Base-by-base conservation (phyloP, 2,113 vertebrate species). In the Datnioides undecimradiatus region DNA sequence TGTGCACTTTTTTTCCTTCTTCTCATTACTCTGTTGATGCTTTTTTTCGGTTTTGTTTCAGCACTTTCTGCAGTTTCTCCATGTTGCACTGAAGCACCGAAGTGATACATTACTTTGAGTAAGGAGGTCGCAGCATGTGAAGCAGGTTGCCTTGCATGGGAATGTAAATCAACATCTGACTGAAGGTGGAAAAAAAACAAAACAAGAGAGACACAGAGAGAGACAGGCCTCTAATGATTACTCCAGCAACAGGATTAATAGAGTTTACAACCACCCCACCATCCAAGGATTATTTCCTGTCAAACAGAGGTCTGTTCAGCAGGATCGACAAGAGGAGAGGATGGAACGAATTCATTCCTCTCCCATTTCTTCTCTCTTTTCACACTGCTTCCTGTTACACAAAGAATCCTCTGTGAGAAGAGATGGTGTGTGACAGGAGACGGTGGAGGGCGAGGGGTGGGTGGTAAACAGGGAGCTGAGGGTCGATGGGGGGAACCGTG, bases 401-500 rank as follows among this genome's bases (percentile, higher is more conserved):
- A 92, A 93, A 90, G 82, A 82, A 65, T 76, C 81, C 87, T 89
- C 87, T 92, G 86, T 92, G 80, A 79, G 87, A 83, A 66, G 71
- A 87, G 84, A 68, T 72, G 64, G 73, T 87, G 79, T 80, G 83
- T 76, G 76, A 75, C 60, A 67, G 72, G 2, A 76, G 31, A 25
- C 74, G 34, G 62, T 21, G 78, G 31, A 25, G 76, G 34, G 62
- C 21, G 34, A n/a, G 38, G 36, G 67, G 51, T 60, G 49, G 40
- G 62, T 36, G 6, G 49, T n/a, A n/a, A 25, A 49, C 40, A 38
- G 43, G 48, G 45, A 59, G 62, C 54, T 55, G 46, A 2, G 38
- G 76, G 27, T 46, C 31, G n/a, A 68, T 51, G 52, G 43, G 65
- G 55, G 74, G 36, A 68, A 43, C 54, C 73, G 65, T 8, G 3